A percentile compares a stretch with the other conserved stretches of the same genome.
Evolutionary conservation across 2,888 invertebrate genomes (phyloP).

Genomic region (Yponomeuta plumbellus): DNA sequence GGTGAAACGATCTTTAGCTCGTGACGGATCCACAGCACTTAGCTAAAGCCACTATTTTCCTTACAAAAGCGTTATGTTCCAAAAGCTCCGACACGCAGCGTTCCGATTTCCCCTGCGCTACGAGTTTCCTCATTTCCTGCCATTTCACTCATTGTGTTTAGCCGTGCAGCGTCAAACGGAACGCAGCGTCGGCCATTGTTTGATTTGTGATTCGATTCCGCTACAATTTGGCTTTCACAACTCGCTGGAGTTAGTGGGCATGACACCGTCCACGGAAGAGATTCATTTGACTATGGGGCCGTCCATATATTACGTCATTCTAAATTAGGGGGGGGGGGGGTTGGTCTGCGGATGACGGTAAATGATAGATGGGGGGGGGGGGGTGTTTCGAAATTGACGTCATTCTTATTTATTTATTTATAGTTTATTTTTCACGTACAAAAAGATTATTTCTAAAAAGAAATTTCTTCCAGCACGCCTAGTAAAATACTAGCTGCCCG

Average conservation of each 20-base stretch:
- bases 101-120: conserved; percentile 7
- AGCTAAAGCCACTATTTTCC: not conserved
- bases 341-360: too few species aligned
- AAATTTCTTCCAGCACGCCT: too few species aligned
- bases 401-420: too few species aligned
- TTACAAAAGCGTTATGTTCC: not conserved
- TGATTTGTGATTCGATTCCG: not conserved
- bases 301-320: too few species aligned
- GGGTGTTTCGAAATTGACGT: too few species aligned
- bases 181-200: conserved; percentile 2
- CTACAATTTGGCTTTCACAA: conserved; percentile 1
- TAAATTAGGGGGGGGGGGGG: too few species aligned
- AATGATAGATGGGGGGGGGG: too few species aligned
- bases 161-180: conserved; percentile 8
- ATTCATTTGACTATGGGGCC: too few species aligned
- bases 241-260: not conserved
- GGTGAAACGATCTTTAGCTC: too few species aligned
- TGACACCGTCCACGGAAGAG: not conserved
- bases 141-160: conserved; percentile 11
- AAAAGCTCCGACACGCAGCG: conserved; percentile 3
- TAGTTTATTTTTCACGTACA: too few species aligned
- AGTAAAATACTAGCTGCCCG: too few species aligned
- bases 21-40: not conserved
- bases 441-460: too few species aligned
- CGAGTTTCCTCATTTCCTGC: conserved; percentile 7